Evolutionary conservation across 2,113 vertebrate genomes (phyloP).

Genomic region (Chiloscyllium plagiosum): DNA sequence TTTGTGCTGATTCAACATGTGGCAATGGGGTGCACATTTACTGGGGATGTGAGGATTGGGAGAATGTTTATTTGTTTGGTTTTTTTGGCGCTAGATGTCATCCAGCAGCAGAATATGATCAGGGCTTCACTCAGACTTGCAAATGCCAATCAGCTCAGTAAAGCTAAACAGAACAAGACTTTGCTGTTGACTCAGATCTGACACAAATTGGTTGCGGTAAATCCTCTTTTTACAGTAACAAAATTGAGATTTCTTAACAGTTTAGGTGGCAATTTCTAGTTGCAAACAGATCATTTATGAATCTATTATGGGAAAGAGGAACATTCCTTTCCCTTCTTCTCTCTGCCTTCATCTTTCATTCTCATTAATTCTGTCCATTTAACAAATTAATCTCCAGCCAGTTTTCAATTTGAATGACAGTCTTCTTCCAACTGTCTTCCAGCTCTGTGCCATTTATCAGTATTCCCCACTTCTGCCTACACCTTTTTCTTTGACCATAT

Average conservation of each 20-base stretch:
- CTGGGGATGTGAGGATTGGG: background rate
- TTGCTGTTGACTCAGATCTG: background rate
- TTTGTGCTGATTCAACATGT: background rate
- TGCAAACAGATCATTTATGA: background rate
- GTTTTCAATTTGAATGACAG: background rate
- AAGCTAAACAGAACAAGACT: background rate
- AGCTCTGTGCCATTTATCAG: background rate
- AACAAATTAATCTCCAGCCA: background rate
- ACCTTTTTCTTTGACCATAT: background rate
- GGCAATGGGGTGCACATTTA: background rate
- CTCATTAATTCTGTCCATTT: no score
- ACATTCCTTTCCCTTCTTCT: background rate
- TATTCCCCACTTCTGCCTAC: background rate
- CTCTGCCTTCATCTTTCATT: background rate
- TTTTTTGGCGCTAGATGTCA: background rate
- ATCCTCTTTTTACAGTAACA: background rate
- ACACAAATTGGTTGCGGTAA: background rate
- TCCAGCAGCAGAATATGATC: background rate
- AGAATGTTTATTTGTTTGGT: no score
- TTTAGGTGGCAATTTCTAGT: background rate
- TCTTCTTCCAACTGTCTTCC: background rate
- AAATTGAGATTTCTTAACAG: background rate
- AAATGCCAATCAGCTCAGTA: background rate
- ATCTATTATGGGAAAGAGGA: background rate
- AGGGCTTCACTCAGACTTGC: background rate